Percentiles rank a stretch among this genome's conserved stretches.
Conservation (phyloP, 2,888 invertebrate genomes). For the Cristatella mucedo region DNA sequence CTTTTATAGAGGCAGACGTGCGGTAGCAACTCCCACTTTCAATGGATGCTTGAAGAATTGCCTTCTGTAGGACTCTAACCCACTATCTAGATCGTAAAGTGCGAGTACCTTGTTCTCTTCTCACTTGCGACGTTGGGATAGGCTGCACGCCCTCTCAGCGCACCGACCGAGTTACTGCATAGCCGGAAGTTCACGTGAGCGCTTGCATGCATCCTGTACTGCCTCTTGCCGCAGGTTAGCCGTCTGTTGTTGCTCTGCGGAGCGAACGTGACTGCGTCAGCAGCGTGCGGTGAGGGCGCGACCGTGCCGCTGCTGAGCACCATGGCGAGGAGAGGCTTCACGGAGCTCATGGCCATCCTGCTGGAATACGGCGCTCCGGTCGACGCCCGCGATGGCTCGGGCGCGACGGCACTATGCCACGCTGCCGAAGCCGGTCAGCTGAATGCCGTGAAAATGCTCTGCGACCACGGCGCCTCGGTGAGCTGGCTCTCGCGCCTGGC, state of each 20-base stretch:
- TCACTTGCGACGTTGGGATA: no score
- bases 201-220: no score
- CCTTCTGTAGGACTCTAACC: no score
- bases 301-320: slow-evolving; percentile 74
- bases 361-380: slow-evolving; percentile 79
- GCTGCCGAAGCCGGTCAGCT: slow-evolving; percentile 76
- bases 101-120: no score
- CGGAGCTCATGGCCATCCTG: slow-evolving; percentile 74
- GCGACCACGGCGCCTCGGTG: slow-evolving; percentile 39
- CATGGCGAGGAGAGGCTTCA: slow-evolving; percentile 75
- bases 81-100: no score
- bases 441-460: slow-evolving; percentile 52
- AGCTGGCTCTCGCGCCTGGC: no score
- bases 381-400: slow-evolving; percentile 67
- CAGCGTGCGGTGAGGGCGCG: slow-evolving; percentile 45
- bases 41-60: no score
- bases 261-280: slow-evolving; percentile 66
- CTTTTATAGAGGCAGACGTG: no score
- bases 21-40: no score
- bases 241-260: slow-evolving; percentile 71
- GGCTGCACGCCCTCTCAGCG: no score
- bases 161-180: no score
- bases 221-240: slow-evolving; percentile 65
- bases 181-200: no score
- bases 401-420: slow-evolving; percentile 68